These are phyloP conservation scores for Sarcophaga caerulescens DNA, from an alignment of 2,888 invertebrate genomes.

Conservation along the genomic window DNA sequence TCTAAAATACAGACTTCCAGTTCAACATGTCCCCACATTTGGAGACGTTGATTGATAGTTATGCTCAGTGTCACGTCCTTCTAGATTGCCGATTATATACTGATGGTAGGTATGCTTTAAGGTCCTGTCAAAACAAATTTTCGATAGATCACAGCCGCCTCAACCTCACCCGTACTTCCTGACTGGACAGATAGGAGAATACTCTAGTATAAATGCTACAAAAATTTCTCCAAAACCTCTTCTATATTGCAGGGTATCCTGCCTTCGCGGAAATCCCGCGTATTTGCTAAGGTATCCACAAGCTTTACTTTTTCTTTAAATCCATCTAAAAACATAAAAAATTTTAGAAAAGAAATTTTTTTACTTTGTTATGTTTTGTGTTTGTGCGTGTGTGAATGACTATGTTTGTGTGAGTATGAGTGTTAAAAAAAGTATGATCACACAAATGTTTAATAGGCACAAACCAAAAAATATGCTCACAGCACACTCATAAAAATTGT, in stretches of 20 bases:
- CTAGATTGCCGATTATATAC: no score
- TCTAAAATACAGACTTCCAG: no score
- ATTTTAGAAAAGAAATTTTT: neutral
- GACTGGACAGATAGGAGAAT: no score
- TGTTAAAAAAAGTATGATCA: slow-evolving; percentile 17
- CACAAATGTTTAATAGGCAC: slow-evolving; percentile 31
- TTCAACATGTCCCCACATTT: no score
- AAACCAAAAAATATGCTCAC: neutral
- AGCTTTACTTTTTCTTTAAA: neutral
- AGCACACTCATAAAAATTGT: neutral
- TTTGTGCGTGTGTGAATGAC: neutral
- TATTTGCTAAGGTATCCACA: no score
- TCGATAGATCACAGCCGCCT: no score
- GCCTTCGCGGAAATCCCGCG: neutral
- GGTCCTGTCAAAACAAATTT: no score
- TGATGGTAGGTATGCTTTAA: no score
- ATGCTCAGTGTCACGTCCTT: no score
- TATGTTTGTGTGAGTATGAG: neutral
- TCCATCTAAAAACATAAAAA: neutral
- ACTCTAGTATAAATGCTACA: neutral
- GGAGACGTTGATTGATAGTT: no score
- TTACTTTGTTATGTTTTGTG: slow-evolving; percentile 2
- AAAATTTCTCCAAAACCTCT: neutral
- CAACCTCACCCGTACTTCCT: no score
- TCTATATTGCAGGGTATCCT: neutral